A percentile compares a stretch with the other conserved stretches of the same genome.
phyloP scores from a whole-genome alignment of 1,140 invertebrate species.

The Drosophila sulfurigaster region DNA sequence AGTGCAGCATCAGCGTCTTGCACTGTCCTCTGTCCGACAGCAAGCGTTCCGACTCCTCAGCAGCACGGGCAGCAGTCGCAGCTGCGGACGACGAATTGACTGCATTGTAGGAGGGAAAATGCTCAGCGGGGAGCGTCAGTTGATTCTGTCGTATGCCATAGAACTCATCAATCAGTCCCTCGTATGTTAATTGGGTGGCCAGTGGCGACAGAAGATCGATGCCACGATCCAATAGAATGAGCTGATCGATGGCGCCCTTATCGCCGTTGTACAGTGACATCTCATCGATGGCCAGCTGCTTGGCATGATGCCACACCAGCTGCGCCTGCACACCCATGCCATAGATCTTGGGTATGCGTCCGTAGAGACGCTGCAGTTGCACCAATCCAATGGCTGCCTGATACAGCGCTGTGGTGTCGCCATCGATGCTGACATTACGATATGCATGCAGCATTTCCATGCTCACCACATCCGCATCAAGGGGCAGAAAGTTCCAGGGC shows the following conservation, averaged over 20 bases:
- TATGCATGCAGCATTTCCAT: constrained; percentile 95
- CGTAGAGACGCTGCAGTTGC: constrained; percentile 94
- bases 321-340: constrained; percentile 95
- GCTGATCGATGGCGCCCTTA: constrained; percentile 91
- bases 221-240: constrained; percentile 94
- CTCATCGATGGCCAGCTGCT: constrained; percentile 91
- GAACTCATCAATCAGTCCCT: constrained; percentile 94
- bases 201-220: constrained; percentile 97
- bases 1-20: constrained; percentile 95
- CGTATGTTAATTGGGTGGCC: constrained; percentile 98
- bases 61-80: not conserved
- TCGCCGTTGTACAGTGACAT: constrained; percentile 85
- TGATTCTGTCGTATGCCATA: constrained; percentile 88
- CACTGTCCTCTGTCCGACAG: constrained; percentile 86
- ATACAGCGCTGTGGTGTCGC: constrained; percentile 94
- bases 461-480: constrained; percentile 96
- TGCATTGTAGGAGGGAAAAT: constrained; percentile 88
- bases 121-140: constrained; percentile 93
- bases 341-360: constrained; percentile 94
- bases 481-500: constrained; percentile 94
- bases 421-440: constrained; percentile 93
- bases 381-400: constrained; percentile 94
- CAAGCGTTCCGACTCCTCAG: constrained; percentile 5
- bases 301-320: constrained; percentile 95
- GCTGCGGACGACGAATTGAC: constrained; percentile 9